A percentile compares a stretch with the other conserved stretches of the same genome.
These are phyloP conservation scores for Atrichornis clamosus DNA, from an alignment of 2,113 vertebrate genomes.

Conservation along the genomic window DNA sequence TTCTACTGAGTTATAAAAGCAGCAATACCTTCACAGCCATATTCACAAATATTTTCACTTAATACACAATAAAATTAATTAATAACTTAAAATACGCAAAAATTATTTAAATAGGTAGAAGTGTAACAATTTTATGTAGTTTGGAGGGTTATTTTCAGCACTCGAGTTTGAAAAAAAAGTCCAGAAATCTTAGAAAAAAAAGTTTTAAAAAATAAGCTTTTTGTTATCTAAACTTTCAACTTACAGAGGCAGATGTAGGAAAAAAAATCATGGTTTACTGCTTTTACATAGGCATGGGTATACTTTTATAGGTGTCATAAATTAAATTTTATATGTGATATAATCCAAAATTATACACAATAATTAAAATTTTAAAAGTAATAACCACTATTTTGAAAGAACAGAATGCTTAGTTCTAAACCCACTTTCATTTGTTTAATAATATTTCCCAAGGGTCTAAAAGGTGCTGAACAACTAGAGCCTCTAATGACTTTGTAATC, in stretches of 20 bases:
- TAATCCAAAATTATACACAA: neutral
- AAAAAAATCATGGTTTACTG: neutral
- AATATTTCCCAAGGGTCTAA: conserved; percentile 1
- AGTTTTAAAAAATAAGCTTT: neutral
- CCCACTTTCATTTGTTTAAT: neutral
- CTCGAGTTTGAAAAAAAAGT: neutral
- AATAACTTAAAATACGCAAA: neutral
- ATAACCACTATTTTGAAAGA: neutral
- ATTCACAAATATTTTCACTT: neutral
- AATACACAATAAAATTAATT: neutral
- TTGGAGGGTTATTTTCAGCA: neutral
- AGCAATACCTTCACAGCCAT: neutral
- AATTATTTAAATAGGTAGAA: neutral
- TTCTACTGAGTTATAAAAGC: neutral
- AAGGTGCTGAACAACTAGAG: neutral
- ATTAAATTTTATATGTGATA: neutral
- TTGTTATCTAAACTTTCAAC: neutral
- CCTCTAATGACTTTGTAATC: conserved; percentile 9
- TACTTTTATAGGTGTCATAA: neutral
- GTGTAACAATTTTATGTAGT: neutral
- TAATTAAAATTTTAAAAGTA: neutral
- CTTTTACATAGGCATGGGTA: neutral
- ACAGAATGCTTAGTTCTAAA: neutral
- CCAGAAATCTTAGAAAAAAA: neutral
- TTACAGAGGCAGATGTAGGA: accelerated